Base-by-base conservation (phyloP, 1,140 invertebrate species). In the Prorops nasuta region DNA sequence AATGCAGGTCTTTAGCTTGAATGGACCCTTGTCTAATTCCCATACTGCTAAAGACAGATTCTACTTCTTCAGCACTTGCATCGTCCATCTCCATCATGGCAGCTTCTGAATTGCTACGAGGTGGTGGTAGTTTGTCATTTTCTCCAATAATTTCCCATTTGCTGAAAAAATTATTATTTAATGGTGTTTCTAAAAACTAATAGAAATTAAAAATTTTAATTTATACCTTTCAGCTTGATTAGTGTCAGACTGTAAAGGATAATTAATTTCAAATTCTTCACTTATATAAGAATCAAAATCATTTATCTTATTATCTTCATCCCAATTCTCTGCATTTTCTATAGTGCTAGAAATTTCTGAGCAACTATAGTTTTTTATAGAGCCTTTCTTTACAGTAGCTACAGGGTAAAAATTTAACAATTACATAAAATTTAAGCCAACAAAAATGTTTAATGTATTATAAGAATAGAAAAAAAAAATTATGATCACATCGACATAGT, bases 321-420 rank as follows among this genome's bases (percentile, higher is more conserved):
- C 59, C 65, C 65, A 67, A 24, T 34, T 41, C 37, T 66, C 61
- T 19, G 48, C 42, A 22, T 16, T 17, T 28, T 58, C 36, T 14
- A 51, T 19, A n/a, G 12, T 38, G 18, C 18, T 46, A 14, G 54
- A 51, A 15, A 34, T 18, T 2, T 54, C 39, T 3, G 51, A 50
- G 44, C 24, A 21, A 12, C 4, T 34, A 21, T 14, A 45, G 8
- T 19, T n/a, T 2, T 32, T 47, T 2, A 36, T 24, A 2, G 22
- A 48, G 3, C 51, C 55, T 18, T 53, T 51, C 1, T 42, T 44
- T 20, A 34, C 37, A 8, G 20, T n/a, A 14, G 2, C 51, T 40
- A 0, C 24, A 21, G 8, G 1, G 22, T 17, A 7, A 28, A n/a
- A n/a, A n/a, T n/a, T n/a, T n/a, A n/a, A n/a, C n/a, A n/a, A n/a